A percentile compares a stretch with the other conserved stretches of the same genome.
Conservation (phyloP, 2,113 vertebrate genomes). For the Columbina picui region DNA sequence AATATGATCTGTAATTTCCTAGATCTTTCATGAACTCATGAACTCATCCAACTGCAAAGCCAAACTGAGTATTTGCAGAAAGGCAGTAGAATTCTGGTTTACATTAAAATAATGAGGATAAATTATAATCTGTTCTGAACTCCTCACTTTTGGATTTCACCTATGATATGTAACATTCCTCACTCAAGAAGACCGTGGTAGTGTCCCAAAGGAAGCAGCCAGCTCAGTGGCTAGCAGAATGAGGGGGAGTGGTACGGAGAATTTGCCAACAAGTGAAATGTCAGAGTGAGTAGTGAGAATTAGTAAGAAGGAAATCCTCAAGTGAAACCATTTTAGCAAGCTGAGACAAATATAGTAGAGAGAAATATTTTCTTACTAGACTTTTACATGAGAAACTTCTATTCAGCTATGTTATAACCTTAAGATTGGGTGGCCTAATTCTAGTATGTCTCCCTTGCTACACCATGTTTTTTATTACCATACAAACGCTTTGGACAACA, state of each 20-base stretch:
- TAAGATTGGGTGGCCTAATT: not conserved
- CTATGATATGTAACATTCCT: not conserved
- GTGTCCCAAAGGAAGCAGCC: not conserved
- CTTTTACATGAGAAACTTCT: not conserved
- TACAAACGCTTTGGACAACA: fast-evolving
- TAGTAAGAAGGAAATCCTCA: not conserved
- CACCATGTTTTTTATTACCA: not conserved
- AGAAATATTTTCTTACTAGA: not conserved
- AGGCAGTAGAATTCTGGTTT: not conserved
- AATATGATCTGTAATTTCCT: not conserved
- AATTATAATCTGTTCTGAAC: not conserved
- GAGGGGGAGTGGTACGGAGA: not conserved
- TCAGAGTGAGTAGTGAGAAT: not conserved
- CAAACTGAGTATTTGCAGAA: not conserved
- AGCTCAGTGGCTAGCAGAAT: not conserved
- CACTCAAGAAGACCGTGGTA: not conserved
- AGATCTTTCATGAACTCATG: not conserved
- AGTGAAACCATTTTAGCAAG: not conserved
- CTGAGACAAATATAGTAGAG: not conserved
- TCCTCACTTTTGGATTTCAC: not conserved
- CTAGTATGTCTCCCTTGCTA: not conserved
- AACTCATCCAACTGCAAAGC: not conserved
- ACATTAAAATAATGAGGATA: not conserved
- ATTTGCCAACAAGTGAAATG: not conserved
- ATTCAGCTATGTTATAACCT: not conserved